phyloP scores from a whole-genome alignment of 2,797 vertebrate species.

The Cetoscarus ocellatus region DNA sequence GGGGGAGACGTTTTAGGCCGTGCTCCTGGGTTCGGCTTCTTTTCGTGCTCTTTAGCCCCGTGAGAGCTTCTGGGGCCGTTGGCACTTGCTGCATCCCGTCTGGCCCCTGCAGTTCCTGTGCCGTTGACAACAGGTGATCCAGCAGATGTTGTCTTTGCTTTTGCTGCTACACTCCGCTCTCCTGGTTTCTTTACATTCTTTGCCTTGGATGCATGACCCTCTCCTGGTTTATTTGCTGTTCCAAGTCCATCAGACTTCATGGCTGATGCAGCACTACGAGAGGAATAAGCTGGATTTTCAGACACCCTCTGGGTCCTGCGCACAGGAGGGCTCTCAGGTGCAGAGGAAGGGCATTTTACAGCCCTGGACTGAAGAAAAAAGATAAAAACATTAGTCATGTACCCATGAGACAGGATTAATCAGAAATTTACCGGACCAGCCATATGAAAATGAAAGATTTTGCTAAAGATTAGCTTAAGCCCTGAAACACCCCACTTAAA shows the following conservation, averaged over 20 bases:
- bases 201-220: constrained; percentile 85
- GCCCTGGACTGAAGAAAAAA: constrained; percentile 77
- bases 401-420: constrained; percentile 20
- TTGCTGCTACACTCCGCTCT: constrained; percentile 82
- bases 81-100: constrained; percentile 76
- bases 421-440: constrained; percentile 19
- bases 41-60: constrained; percentile 84
- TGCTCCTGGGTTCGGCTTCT: constrained; percentile 85
- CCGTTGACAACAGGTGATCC: constrained; percentile 85
- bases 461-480: neutral
- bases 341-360: constrained; percentile 84
- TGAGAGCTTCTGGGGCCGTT: constrained; percentile 81
- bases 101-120: constrained; percentile 73
- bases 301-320: constrained; percentile 75
- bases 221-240: constrained; percentile 86
- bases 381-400: constrained; percentile 26
- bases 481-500: neutral
- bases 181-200: constrained; percentile 85
- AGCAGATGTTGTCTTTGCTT: constrained; percentile 84
- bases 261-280: constrained; percentile 73
- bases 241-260: constrained; percentile 98
- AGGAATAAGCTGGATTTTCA: constrained; percentile 67
- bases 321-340: constrained; percentile 79
- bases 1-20: constrained; percentile 89
- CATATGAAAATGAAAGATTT: constrained; percentile 17